These are phyloP conservation scores for Urocitellus parryii DNA, from an alignment of 2,113 vertebrate species.

Conservation along the genomic window DNA sequence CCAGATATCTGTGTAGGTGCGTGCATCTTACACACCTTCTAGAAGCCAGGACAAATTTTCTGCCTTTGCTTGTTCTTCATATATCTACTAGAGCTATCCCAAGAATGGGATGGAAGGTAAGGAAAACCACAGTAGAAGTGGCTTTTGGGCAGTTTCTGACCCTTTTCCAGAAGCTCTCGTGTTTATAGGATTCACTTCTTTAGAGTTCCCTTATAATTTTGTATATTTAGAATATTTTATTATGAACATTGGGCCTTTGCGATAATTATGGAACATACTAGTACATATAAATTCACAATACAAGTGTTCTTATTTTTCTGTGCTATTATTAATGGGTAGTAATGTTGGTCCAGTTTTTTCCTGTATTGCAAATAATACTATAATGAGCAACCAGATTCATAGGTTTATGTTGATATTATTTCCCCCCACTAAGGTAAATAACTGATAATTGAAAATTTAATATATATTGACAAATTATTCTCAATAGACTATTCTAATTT, in stretches of 20 bases:
- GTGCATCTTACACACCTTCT: background rate
- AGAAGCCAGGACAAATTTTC: background rate
- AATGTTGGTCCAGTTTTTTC: background rate
- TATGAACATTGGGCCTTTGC: background rate
- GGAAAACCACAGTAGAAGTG: background rate
- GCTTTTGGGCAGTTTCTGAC: background rate
- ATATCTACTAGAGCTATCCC: background rate
- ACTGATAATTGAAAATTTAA: background rate
- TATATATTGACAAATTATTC: background rate
- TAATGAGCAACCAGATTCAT: background rate
- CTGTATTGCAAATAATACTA: background rate
- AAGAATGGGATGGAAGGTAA: background rate
- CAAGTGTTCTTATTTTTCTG: background rate
- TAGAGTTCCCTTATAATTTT: background rate
- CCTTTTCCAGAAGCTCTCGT: background rate
- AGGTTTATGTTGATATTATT: background rate
- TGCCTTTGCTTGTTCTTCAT: background rate
- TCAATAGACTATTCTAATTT: background rate
- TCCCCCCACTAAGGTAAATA: background rate
- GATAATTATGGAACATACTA: background rate
- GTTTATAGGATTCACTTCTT: background rate
- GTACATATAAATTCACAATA: background rate
- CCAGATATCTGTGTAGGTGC: fast-evolving
- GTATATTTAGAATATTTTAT: background rate
- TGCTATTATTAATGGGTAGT: background rate